Evolutionary conservation across 2,113 vertebrate species (phyloP).

Genomic region (Pundamilia nyererei): DNA sequence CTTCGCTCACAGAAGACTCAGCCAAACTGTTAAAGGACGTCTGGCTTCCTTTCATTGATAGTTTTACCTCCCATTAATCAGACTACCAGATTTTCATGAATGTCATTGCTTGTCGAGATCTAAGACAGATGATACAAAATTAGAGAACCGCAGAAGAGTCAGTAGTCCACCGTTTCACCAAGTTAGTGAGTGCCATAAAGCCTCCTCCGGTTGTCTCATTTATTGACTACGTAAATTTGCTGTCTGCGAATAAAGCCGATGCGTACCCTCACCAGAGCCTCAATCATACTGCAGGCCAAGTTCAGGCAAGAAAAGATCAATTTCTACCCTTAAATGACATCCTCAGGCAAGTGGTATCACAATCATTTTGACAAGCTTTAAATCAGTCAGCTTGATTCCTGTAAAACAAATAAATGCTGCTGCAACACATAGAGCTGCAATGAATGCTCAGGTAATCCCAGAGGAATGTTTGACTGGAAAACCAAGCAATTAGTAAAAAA

Average conservation of each 20-base stretch:
- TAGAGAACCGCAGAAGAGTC: not conserved
- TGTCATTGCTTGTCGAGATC: not conserved
- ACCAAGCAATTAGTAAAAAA: not conserved
- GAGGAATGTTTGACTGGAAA: not conserved
- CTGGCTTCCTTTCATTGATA: not conserved
- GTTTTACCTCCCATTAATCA: not conserved
- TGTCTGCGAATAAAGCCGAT: not conserved
- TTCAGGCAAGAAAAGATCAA: not conserved
- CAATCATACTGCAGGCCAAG: not conserved
- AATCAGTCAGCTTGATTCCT: not conserved
- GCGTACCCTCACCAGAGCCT: not conserved
- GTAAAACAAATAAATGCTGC: not conserved
- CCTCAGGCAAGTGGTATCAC: not conserved
- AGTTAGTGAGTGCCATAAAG: not conserved
- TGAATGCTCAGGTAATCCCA: accelerated
- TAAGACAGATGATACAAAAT: not conserved
- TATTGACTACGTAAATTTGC: not conserved
- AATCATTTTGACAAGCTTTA: not conserved
- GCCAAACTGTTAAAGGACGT: not conserved
- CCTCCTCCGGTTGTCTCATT: not conserved
- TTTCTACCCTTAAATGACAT: not conserved
- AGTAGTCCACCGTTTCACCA: not conserved
- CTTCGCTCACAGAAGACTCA: not conserved
- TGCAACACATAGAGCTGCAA: not conserved
- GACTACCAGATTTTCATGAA: not conserved